Percentiles rank a stretch among this genome's conserved stretches.
Evolutionary conservation across 2,888 invertebrate species (phyloP).

Genomic region (Scaptomyza reducta): DNA sequence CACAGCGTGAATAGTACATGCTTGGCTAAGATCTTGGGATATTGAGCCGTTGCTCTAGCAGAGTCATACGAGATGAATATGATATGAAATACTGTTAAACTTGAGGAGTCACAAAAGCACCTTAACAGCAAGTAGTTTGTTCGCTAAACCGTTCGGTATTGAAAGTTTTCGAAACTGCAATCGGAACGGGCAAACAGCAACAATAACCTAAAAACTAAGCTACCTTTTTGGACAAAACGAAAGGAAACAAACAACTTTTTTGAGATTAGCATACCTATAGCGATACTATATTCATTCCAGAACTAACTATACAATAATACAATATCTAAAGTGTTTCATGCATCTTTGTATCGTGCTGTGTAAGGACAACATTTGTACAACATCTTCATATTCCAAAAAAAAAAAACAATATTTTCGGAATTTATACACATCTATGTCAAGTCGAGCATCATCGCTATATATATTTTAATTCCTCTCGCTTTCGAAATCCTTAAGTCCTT

Average conservation of each 20-base stretch:
- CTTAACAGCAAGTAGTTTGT: too few relatives aligned
- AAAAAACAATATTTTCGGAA: background rate
- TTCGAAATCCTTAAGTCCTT: background rate
- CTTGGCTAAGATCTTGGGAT: constrained; percentile 6
- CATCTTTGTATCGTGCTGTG: background rate
- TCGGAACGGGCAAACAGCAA: background rate
- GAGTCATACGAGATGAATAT: background rate
- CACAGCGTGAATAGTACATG: constrained; percentile 9
- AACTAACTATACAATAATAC: constrained; percentile 1
- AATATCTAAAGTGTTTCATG: constrained; percentile 42
- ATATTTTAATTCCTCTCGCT: background rate
- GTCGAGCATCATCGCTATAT: background rate
- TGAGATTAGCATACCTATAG: constrained; percentile 2
- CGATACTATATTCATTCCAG: background rate
- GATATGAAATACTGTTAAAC: background rate
- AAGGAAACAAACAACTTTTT: background rate
- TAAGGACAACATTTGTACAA: background rate
- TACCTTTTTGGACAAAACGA: too few relatives aligned
- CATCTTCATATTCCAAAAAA: background rate
- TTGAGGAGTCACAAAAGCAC: background rate
- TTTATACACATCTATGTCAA: background rate
- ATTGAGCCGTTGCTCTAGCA: constrained; percentile 3
- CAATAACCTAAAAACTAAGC: background rate
- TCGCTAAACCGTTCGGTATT: background rate
- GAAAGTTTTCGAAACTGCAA: constrained; percentile 2